Conservation (phyloP, 2,888 invertebrate genomes). For the Apotomis capreana region DNA sequence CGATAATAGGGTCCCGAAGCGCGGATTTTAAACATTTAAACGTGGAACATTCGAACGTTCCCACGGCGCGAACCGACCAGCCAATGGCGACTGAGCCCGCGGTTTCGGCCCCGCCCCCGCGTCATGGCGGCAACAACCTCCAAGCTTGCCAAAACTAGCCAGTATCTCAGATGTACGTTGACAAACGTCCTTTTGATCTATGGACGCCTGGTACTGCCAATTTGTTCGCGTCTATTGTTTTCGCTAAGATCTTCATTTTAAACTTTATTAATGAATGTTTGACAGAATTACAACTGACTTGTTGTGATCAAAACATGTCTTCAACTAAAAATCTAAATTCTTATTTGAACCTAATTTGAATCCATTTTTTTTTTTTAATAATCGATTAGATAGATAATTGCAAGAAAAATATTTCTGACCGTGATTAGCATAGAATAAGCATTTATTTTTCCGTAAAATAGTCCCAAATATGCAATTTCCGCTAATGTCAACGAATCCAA, state of each 20-base stretch:
- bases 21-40: constrained; percentile 53
- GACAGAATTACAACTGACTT: constrained; percentile 3
- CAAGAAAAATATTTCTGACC: no score
- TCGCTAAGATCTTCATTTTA: constrained; percentile 9
- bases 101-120: constrained; percentile 69
- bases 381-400: no score
- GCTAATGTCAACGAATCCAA: background rate
- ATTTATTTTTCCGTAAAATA: background rate
- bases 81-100: constrained; percentile 71
- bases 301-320: background rate
- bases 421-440: background rate
- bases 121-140: constrained; percentile 76
- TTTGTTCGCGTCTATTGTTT: constrained; percentile 20
- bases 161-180: constrained; percentile 50
- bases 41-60: constrained; percentile 48
- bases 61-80: constrained; percentile 64
- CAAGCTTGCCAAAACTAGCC: constrained; percentile 73
- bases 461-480: no score
- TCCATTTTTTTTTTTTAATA: no score
- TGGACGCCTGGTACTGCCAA: constrained; percentile 8
- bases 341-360: no score
- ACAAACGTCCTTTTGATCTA: constrained; percentile 24
- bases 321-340: no score
- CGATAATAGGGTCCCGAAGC: constrained; percentile 45
- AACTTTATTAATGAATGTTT: background rate